Evolutionary conservation across 1,140 invertebrate genomes (phyloP).

Genomic region (Leptestheria dahalacensis): DNA sequence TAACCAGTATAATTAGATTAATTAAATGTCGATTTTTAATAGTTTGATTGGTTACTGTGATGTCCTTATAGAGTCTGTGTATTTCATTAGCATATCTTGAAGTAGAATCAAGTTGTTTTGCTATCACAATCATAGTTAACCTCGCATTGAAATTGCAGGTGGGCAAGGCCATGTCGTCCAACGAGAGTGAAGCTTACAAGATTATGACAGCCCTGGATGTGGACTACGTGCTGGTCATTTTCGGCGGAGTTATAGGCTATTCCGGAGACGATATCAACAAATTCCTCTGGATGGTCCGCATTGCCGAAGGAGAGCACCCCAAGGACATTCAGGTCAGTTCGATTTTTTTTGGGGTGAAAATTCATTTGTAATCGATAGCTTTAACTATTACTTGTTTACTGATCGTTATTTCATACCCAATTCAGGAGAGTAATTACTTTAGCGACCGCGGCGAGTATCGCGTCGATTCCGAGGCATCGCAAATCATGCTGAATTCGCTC

Average conservation of each 20-base stretch:
- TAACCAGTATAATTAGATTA: too few species aligned
- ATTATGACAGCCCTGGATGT: conserved; percentile 96
- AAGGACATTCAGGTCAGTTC: conserved; percentile 48
- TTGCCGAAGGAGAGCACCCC: conserved; percentile 86
- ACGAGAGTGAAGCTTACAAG: conserved; percentile 90
- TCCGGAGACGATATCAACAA: conserved; percentile 97
- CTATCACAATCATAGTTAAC: too few species aligned
- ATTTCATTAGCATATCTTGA: too few species aligned
- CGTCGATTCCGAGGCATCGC: conserved; percentile 78
- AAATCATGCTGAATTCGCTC: conserved; percentile 70
- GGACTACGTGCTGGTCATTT: conserved; percentile 94
- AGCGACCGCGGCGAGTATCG: conserved; percentile 84
- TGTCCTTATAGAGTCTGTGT: too few species aligned
- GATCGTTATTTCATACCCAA: not conserved
- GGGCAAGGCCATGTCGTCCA: conserved; percentile 92
- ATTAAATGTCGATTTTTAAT: too few species aligned
- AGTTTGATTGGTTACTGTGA: too few species aligned
- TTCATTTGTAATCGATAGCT: not conserved
- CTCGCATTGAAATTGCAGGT: too few species aligned
- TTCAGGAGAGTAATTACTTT: conserved; percentile 92
- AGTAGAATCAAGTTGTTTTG: too few species aligned
- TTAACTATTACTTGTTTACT: not conserved
- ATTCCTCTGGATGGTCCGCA: conserved; percentile 98
- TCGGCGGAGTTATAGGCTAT: conserved; percentile 94
- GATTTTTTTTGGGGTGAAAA: not conserved